Evolutionary conservation across 1,140 invertebrate species (phyloP).

Genomic region (Bombus picipes): DNA sequence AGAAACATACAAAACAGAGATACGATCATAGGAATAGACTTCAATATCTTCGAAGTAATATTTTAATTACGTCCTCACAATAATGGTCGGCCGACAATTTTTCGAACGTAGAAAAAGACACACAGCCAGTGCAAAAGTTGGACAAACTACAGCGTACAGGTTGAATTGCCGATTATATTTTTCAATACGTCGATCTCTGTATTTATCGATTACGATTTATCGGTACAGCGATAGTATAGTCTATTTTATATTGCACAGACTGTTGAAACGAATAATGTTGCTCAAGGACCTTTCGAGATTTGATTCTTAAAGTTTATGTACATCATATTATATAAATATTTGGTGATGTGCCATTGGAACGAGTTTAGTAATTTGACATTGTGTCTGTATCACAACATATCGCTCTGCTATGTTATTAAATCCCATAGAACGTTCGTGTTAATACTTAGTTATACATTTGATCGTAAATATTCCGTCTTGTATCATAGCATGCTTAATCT

Average conservation of each 20-base stretch:
- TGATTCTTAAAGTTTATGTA: neutral
- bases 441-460: neutral
- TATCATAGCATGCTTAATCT: neutral
- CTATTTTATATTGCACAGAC: neutral
- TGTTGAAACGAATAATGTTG: neutral
- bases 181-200: neutral
- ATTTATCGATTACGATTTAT: constrained; percentile 1
- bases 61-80: neutral
- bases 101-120: neutral
- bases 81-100: neutral
- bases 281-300: neutral
- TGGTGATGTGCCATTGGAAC: neutral
- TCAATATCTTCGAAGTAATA: neutral
- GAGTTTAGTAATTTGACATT: neutral
- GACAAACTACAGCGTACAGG: neutral
- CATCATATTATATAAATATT: neutral
- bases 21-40: neutral
- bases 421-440: neutral
- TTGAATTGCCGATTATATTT: neutral
- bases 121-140: constrained; percentile 24
- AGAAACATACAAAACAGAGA: neutral
- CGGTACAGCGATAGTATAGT: neutral
- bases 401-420: neutral
- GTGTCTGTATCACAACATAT: neutral
- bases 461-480: neutral